Base-by-base conservation (phyloP, 2,113 vertebrate species). In the Varanus salvator region DNA sequence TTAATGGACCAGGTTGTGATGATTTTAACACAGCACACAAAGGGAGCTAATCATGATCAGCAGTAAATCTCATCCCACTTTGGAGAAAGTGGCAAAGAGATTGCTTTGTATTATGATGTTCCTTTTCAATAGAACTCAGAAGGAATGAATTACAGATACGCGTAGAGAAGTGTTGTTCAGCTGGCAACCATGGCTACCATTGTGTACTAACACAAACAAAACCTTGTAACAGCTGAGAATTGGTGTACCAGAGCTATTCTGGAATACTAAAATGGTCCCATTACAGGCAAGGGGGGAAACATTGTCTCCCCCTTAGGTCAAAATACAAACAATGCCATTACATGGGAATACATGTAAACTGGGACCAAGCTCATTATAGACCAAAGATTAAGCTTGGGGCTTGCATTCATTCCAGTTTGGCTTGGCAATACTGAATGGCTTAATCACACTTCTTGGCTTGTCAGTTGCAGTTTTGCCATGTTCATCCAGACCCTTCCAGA, bases 21-120 rank as follows among this genome's bases (percentile, higher is more conserved):
- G 83, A 85, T 38, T 84, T 82, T 21, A 90, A 64, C 19, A 1
- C 0, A 0, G 71, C 8, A 4, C 0, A 0, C 52, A 90, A 0
- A 4, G 6, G 23, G 15, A 87, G 52, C 86, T 91, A 92, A 91
- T 82, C 91, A 84, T 31, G 17, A 94, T 87, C 80, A 91, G 6
- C 8, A 88, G 92, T 88, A 0, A 64, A 3, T 77, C 29, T 52
- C 0, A 48, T 91, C 69, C 8, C 11, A 78, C 90, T 92, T 91
- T 76, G 81, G n/a, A 74, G 77, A 87, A 72, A 60, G 15, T 21
- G 48, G 1, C 0, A 0, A 11, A 78, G 25, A 84, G 48, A 57
- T 75, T 85, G 27, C 84, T 95, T 95, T 92, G 44, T 88, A 76
- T 85, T 92, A 91, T 64, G 90, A 92, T 21, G 52, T 15, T 89